Percentiles rank a stretch among this genome's conserved stretches.
Conservation (phyloP, 2,797 vertebrate species). For the Picus viridis region DNA sequence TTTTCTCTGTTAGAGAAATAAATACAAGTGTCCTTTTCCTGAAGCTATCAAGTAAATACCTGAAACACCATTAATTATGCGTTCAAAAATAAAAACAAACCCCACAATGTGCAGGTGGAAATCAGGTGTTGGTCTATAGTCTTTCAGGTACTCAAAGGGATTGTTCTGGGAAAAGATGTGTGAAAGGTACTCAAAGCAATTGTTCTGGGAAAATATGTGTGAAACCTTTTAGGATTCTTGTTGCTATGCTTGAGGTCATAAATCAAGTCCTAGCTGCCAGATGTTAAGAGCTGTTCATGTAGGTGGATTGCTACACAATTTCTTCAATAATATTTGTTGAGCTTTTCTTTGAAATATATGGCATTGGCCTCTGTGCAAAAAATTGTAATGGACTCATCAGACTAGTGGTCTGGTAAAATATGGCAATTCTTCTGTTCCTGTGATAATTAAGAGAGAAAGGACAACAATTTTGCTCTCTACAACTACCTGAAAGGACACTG, state of each 20-base stretch:
- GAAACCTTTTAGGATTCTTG: neutral
- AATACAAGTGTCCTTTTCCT: neutral
- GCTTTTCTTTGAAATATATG: neutral
- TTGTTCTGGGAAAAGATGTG: neutral
- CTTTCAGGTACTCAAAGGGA: neutral
- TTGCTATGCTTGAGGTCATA: neutral
- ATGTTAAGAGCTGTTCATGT: neutral
- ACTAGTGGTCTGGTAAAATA: neutral
- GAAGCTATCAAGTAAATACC: neutral
- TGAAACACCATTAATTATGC: neutral
- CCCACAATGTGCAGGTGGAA: neutral
- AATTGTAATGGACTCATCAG: neutral
- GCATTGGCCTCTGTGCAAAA: neutral
- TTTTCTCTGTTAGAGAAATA: neutral
- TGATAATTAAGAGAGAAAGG: neutral
- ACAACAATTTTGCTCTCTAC: neutral
- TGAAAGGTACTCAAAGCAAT: neutral
- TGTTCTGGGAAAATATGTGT: neutral
- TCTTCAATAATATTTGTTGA: neutral
- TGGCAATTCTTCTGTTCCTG: accelerated
- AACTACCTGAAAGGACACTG: too few species aligned
- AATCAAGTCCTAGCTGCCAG: neutral
- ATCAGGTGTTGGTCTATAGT: neutral
- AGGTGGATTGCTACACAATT: neutral
- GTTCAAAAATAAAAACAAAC: neutral